Evolutionary conservation across 2,113 vertebrate species (phyloP), one percentile per base, ranked within the genome.

Genomic region (Pangasianodon hypophthalmus): DNA sequence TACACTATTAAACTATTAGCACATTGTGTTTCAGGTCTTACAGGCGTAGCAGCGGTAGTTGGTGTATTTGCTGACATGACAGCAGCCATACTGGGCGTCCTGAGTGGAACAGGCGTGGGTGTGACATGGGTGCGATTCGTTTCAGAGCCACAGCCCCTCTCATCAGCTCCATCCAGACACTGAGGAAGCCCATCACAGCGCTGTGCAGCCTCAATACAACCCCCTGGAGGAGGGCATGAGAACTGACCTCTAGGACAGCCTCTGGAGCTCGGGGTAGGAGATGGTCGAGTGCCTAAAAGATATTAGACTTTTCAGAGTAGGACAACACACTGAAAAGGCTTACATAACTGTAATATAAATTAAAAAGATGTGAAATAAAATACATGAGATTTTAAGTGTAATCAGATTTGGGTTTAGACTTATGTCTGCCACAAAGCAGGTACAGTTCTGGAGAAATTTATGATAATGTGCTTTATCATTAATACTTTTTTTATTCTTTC

Each of bases 131-230:
- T 93, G 50, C 89, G 86, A 37, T 84, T 87, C 5, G 86, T 52
- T 0, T 54, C 75, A 7, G 84, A 87, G 26, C 79, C 77, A 18
- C 97, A 98, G 91, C 92, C 94, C 0, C 41, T 89, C 93, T 97
- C 97, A 19, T 97, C 97, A 0, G 96, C 94, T 87, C 96, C 94
- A 0, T 93, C 94, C 0, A 93, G 93, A 71, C 97, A 98, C 90
- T 97, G 92, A 0, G 79, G 71, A 19, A 92, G 41, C 0, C 97
- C 96, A 0, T 97, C 94, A 6, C 97, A 97, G 0, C 60, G 94
- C 11, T 85, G 75, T 4, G 64, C 81, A 18, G 88, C 87, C 7
- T 94, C 81, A 3, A 97, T 95, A 85, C 97, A 97, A 87, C 92
- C 89, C 21, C 94, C 95, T 88, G 95, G 94, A 89, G 93, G 91